phyloP scores from a whole-genome alignment of 2,113 vertebrate genomes.

The Paratilapia polleni region DNA sequence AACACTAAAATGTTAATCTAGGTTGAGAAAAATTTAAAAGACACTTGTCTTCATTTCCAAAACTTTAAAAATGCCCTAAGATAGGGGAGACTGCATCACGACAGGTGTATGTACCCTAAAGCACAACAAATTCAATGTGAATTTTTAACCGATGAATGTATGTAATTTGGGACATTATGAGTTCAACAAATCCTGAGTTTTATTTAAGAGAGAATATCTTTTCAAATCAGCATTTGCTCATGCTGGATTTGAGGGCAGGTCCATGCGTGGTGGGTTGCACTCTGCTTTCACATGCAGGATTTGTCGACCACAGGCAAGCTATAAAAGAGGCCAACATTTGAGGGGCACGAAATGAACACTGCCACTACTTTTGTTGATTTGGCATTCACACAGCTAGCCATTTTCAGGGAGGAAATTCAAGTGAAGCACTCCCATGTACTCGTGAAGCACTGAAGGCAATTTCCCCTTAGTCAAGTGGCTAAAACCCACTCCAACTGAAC shows the following conservation, averaged over 20 bases:
- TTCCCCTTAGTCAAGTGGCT: slow-evolving; percentile 70
- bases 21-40: not conserved
- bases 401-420: slow-evolving; percentile 56
- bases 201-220: not conserved
- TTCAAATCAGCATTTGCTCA: not conserved
- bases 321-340: slow-evolving; percentile 13
- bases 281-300: slow-evolving; percentile 25
- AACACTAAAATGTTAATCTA: not conserved
- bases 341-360: slow-evolving; percentile 37
- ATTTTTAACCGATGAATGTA: not conserved
- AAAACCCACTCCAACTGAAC: slow-evolving; percentile 70
- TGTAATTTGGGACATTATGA: not conserved
- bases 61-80: fast-evolving
- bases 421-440: slow-evolving; percentile 61
- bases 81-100: too few relatives aligned
- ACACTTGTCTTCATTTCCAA: not conserved
- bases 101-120: not conserved
- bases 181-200: not conserved
- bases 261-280: not conserved
- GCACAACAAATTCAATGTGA: not conserved
- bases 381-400: slow-evolving; percentile 48
- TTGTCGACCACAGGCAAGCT: slow-evolving; percentile 1
- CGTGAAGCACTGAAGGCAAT: slow-evolving; percentile 55
- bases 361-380: slow-evolving; percentile 61
- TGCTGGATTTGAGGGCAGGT: not conserved